Evolutionary conservation across 2,888 invertebrate species (phyloP).

Genomic region (Creontiades dilutus): DNA sequence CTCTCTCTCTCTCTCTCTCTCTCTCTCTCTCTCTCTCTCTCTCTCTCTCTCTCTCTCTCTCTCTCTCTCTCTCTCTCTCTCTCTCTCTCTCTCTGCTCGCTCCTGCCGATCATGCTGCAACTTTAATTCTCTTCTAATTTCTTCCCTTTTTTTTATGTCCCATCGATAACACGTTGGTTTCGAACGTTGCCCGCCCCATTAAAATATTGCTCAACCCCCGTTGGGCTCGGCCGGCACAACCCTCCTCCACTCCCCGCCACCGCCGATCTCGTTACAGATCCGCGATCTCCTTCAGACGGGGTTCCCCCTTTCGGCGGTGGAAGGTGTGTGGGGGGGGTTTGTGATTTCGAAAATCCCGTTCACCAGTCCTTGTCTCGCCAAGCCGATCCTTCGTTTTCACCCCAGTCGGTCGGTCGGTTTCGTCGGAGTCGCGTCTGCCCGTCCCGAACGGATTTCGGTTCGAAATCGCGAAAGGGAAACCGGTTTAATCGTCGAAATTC

Average conservation of each 20-base stretch:
- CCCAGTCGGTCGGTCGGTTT: not conserved
- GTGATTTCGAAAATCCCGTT: constrained; percentile 32
- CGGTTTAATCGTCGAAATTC: too few species aligned
- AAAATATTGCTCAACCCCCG: not conserved
- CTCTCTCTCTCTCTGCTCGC: too few species aligned
- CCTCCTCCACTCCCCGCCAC: not conserved
- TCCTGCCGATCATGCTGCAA: too few species aligned
- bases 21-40: too few species aligned
- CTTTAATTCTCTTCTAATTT: too few species aligned
- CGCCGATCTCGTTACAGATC: not conserved
- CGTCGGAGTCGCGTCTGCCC: not conserved
- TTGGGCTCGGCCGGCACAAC: constrained; percentile 2
- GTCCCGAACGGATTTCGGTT: not conserved
- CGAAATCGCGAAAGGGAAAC: not conserved
- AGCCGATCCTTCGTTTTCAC: constrained; percentile 13
- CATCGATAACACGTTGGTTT: not conserved
- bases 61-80: too few species aligned
- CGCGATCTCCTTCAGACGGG: not conserved
- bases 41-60: too few species aligned
- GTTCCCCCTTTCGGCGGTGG: not conserved
- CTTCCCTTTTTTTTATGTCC: too few species aligned
- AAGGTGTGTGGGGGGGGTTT: not conserved
- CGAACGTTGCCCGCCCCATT: not conserved
- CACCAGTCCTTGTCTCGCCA: not conserved
- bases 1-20: too few species aligned